These are phyloP conservation scores for Goniozus legneri DNA, from an alignment of 1,140 invertebrate genomes.

Conservation along the genomic window DNA sequence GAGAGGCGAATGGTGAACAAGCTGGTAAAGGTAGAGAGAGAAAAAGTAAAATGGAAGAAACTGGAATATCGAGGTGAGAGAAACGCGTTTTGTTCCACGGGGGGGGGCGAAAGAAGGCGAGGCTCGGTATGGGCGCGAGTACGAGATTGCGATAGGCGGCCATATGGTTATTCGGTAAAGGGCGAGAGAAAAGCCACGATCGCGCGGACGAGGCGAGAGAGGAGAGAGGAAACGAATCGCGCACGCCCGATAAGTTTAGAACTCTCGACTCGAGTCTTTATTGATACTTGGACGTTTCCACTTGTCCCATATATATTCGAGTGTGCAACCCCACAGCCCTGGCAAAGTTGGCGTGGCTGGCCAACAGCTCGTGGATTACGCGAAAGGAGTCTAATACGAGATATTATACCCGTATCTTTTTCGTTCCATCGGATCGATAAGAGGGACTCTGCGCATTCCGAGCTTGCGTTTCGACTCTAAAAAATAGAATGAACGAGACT, in stretches of 20 bases:
- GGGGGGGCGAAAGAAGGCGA: background rate
- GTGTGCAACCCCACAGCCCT: background rate
- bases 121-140: constrained; percentile 5
- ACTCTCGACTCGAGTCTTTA: constrained; percentile 22
- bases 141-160: constrained; percentile 20
- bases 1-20: no score
- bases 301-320: constrained; percentile 22
- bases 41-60: background rate
- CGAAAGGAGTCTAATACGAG: no score
- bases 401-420: no score
- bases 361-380: no score
- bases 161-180: background rate
- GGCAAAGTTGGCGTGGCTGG: no score
- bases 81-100: background rate
- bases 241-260: constrained; percentile 29
- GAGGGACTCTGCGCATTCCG: no score
- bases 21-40: background rate
- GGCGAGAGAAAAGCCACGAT: background rate
- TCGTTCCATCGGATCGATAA: no score
- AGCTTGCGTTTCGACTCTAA: no score
- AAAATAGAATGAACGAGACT: no score
- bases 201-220: background rate
- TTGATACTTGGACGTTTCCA: constrained; percentile 21
- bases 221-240: background rate
- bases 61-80: background rate